phyloP scores from a whole-genome alignment of 2,888 invertebrate species.

The Cerastis rubricosa region DNA sequence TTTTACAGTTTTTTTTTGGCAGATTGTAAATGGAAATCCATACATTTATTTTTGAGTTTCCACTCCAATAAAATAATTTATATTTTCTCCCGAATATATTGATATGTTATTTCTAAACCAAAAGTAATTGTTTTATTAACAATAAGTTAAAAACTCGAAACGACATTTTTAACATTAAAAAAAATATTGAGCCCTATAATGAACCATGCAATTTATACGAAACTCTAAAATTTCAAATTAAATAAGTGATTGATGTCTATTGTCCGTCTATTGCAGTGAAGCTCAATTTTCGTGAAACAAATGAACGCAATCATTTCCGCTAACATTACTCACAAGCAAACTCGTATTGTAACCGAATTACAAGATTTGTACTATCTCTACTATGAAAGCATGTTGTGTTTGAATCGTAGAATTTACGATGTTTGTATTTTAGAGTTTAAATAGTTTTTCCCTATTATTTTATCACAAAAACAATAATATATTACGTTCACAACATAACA shows the following conservation, averaged over 20 bases:
- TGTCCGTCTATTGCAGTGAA: conserved; percentile 43
- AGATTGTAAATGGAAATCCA: too few species aligned
- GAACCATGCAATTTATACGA: not conserved
- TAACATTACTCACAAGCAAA: conserved; percentile 30
- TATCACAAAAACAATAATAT: not conserved
- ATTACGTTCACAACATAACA: not conserved
- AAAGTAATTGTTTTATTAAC: not conserved
- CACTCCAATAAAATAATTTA: too few species aligned
- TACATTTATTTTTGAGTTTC: too few species aligned
- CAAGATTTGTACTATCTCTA: not conserved
- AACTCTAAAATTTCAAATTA: conserved; percentile 34
- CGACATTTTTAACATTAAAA: too few species aligned
- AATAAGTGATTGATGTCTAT: conserved; percentile 51
- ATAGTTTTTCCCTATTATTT: not conserved
- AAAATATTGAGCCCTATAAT: rapidly evolving
- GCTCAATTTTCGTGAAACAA: conserved; percentile 53
- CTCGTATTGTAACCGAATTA: conserved; percentile 15
- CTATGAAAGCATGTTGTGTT: conserved; percentile 7
- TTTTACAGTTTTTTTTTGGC: not conserved
- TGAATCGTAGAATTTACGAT: not conserved
- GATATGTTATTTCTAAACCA: not conserved
- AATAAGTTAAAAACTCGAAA: not conserved
- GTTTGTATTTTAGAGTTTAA: not conserved
- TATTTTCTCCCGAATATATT: too few species aligned
- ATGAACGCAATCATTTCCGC: conserved; percentile 65